Base-by-base conservation (phyloP, 2,888 invertebrate species). In the Zygaena filipendulae region DNA sequence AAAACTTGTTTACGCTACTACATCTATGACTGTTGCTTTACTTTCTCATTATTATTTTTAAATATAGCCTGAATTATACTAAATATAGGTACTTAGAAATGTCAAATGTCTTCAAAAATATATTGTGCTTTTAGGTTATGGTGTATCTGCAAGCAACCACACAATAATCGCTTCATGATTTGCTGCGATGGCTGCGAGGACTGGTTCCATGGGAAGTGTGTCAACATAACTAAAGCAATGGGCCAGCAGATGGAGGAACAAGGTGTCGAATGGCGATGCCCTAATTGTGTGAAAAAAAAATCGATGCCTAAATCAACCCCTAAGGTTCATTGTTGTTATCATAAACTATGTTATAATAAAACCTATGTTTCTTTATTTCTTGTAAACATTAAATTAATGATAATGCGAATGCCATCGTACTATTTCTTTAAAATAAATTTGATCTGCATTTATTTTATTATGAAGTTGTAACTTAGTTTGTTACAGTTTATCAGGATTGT, bases 181-280 rank as follows among this genome's bases (percentile, higher is more conserved):
- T 95, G 95, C 62, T 97, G 97, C 63, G 97, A 97, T 64, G 84
- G 86, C 8, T 97, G 97, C 60, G 92, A 95, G 59, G 95, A 97
- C 58, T 97, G 97, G 97, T 97, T 94, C 61, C 97, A 97, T 59
- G 97, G 97, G n/a, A 92, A 91, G 55, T 97, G 97, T 71, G 96
- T 97, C 8, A 92, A 92, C 47, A 91, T 97, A 22, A 94, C 94
- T 11, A 90, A 93, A 77, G 86, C 89, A 1, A 91, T 92, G 89
- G 94, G 93, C 29, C 87, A 91, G 49, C 90, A 92, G 68, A 95
- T 97, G 92, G 96, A 97, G 60, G 85, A 88, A 29, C 87, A 90
- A 43, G 91, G 92, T 5, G 85, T 88, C 38, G 92, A 93, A 54
- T 95, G 95, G 95, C 86, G 89, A 35, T 95, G 95, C 61, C 89